phyloP scores from a whole-genome alignment of 1,140 invertebrate species.

The Arctopsyche grandis region DNA sequence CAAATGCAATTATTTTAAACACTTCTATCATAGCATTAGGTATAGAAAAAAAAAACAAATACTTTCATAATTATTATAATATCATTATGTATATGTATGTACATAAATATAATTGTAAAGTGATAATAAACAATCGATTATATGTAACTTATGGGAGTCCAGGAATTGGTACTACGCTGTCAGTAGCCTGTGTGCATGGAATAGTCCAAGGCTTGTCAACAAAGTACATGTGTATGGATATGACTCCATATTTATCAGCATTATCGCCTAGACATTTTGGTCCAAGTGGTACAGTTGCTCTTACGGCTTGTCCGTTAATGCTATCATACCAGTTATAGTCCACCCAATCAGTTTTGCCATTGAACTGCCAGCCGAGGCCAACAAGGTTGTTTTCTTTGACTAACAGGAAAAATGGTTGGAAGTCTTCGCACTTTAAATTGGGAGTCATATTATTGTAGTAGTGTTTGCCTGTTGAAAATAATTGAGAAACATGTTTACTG shows the following conservation, averaged over 20 bases:
- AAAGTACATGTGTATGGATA: slow-evolving; percentile 61
- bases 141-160: background rate
- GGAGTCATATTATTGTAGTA: slow-evolving; percentile 60
- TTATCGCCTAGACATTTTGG: slow-evolving; percentile 57
- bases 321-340: slow-evolving; percentile 51
- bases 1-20: no score
- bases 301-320: slow-evolving; percentile 30
- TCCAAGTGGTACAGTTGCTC: slow-evolving; percentile 39
- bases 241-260: slow-evolving; percentile 55
- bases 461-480: slow-evolving; percentile 56
- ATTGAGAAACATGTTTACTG: background rate
- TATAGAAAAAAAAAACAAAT: no score
- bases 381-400: slow-evolving; percentile 43
- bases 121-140: no score
- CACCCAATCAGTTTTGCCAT: slow-evolving; percentile 43
- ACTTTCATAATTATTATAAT: no score
- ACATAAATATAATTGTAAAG: no score
- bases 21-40: no score
- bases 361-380: slow-evolving; percentile 51
- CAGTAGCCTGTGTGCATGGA: slow-evolving; percentile 42
- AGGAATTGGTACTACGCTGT: slow-evolving; percentile 48
- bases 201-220: slow-evolving; percentile 57
- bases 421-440: slow-evolving; percentile 49
- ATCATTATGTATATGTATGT: no score
- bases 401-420: slow-evolving; percentile 48